Base-by-base conservation (phyloP, 2,797 vertebrate genomes). In the Apogon hyalosoma region DNA sequence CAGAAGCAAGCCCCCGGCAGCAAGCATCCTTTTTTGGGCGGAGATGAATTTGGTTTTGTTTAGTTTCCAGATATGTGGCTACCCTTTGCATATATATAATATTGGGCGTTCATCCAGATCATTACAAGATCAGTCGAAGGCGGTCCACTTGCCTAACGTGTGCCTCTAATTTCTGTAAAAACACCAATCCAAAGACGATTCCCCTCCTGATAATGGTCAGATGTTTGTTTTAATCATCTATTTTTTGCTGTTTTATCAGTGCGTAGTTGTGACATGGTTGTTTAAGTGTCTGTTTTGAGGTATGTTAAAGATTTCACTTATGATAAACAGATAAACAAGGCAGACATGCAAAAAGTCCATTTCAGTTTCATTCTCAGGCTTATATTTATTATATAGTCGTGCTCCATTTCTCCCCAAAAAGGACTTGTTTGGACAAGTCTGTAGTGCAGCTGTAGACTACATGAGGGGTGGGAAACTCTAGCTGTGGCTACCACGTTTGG, bases 1-100 rank as follows among this genome's bases (percentile, higher is more conserved):
- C 70, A 82, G 86, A 86, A 86, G 83, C 82, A 86, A 86, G 77
- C 79, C 73, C 2, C 0, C 56, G 12, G 21, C 19, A 14, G 53
- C 15, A 11, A 48, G 59, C 40, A 14, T 42, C 19, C 43, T 11
- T 39, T 39, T 48, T 53, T 51, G n/a, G 24, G 11, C 36, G 56
- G 16, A 56, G 15, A 38, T 38, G 2, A 40, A 60, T 54, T 45
- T 6, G 3, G 11, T 31, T 13, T 38, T 11, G 14, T 10, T 13
- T 41, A 11, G 14, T 10, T 3, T 28, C 16, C 1, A 0, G 48
- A 13, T 51, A 45, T 62, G 41, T 41, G 36, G 24, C 11, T 63
- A 61, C 43, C 47, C 13, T 58, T 0, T 5, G 16, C 56, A 40
- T 55, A 12, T 4, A 15, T 21, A 8, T 12, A 39, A 7, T n/a